Base-by-base conservation (phyloP, 2,113 vertebrate species). In the Ia io region DNA sequence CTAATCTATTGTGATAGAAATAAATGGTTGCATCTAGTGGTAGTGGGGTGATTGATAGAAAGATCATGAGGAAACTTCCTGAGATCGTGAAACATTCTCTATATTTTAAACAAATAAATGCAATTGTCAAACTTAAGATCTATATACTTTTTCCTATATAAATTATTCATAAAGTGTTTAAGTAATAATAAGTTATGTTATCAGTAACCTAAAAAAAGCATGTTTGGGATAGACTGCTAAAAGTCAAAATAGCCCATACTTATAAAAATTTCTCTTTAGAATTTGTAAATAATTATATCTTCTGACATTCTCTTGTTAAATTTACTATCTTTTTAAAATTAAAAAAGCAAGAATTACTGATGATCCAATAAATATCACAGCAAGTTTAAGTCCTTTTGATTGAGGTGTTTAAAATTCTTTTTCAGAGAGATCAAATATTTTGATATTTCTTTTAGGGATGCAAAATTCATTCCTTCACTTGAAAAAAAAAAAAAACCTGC, bases 361-460 rank as follows among this genome's bases (percentile, higher is more conserved):
- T 47, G 32, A 84, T 96, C 96, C 97, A 97, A 97, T 98, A 97
- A 97, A 97, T 97, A 98, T 97, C 96, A 97, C 94, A 98, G 97
- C 95, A 97, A 95, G 96, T 98, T 95, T 97, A 76, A 96, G 96
- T 59, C 97, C 96, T 98, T 96, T 40, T 92, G 97, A 97, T 97
- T 85, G 88, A 97, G 97, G 76, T 93, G 93, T 96, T 98, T 98
- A 98, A 98, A 98, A 97, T 97, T 97, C 95, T 93, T 94, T 98
- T 97, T 97, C 97, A 98, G 90, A 83, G 25, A 95, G 51, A 98
- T 59, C 37, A 93, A 74, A 86, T 51, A 97, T 73, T 94, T 93
- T 96, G 82, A 56, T 92, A 93, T 95, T 98, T 96, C 89, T 95
- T 97, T 96, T 94, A 97, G 67, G 59, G 94, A 86, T 84, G 84